A percentile compares a stretch with the other conserved stretches of the same genome.
Conservation (phyloP, 2,113 vertebrate genomes). For the Gobius niger region DNA sequence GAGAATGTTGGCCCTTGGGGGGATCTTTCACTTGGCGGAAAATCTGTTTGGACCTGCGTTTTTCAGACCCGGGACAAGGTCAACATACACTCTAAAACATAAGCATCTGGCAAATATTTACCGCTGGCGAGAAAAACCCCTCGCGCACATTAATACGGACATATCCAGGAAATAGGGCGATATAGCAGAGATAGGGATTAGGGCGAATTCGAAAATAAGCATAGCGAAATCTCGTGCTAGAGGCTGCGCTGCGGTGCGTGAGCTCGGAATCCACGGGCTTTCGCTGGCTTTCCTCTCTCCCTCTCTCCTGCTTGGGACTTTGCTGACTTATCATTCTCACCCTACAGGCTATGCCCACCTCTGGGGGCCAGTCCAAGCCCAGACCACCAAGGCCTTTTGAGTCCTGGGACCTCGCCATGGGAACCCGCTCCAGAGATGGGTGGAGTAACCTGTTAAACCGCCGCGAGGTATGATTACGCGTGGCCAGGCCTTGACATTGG, state of each 20-base stretch:
- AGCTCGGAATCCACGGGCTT: conserved; percentile 71
- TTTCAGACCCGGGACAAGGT: neutral
- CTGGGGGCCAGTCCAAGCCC: conserved; percentile 57
- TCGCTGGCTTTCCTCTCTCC: conserved; percentile 71
- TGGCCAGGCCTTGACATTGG: conserved; percentile 46
- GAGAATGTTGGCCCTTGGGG: neutral
- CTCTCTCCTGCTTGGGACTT: conserved; percentile 53
- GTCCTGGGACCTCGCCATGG: conserved; percentile 53
- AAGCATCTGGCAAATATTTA: conserved; percentile 2
- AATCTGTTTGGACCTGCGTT: neutral
- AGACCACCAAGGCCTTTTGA: conserved; percentile 71
- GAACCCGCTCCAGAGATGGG: conserved; percentile 55
- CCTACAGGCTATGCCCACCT: conserved; percentile 72
- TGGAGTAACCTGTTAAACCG: conserved; percentile 44
- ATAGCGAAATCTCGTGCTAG: neutral
- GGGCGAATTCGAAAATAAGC: conserved; percentile 1
- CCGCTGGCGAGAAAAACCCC: neutral
- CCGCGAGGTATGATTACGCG: conserved; percentile 61
- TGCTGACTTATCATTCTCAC: conserved; percentile 74
- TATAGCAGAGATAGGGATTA: neutral
- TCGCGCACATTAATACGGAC: neutral
- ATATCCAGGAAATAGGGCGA: conserved; percentile 3
- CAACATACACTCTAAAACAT: conserved; percentile 3
- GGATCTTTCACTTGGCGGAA: neutral
- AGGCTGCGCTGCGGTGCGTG: conserved; percentile 36